Evolutionary conservation across 30 jellyfish, hydroid and myxozoan genomes (phyloP), one percentile per base, ranked within the genome.

Genomic region (Hydractinia echinata): DNA sequence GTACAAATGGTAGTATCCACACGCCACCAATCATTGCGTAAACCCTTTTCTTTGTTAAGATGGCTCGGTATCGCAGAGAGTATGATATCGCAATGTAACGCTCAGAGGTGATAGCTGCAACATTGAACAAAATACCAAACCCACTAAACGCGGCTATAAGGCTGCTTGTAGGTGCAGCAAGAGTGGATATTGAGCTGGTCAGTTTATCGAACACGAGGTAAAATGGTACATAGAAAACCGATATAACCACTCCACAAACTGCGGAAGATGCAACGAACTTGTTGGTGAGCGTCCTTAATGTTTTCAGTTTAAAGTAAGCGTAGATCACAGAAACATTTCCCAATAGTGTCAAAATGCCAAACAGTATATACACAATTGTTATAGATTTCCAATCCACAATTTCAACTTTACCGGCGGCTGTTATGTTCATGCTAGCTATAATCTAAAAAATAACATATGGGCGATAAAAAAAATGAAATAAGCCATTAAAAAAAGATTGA

Each of bases 51-150:
- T 60, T 68, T 72, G 81, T 86, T 76, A 86, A 21, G 55, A 86
- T 79, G 69, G 66, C 61, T 77, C 61, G 64, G 68, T 86, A 86
- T 3, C 89, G 86, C 13, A 86, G 77, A 50, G 89, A 82, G 67
- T 80, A 78, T 70, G 81, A 86, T 15, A 86, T 76, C 13, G 95
- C 95, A 4, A 86, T 81, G 53, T 86, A 73, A 5, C 95, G 76
- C 56, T 86, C 95, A 79, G 79, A 81, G 51, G 95, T 86, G 4
- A 86, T 79, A 13, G 95, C 95, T 8, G 83, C 82, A 8, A 86
- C 86, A 48, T 86, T 80, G 61, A 86, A 79, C 78, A 86, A 53
- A 19, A 86, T 78, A 7, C 83, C 89, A 54, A 86, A 86, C 50
- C 95, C 83, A 55, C 85, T 61, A 8, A 86, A 74, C 4, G 89